A percentile compares a stretch with the other conserved stretches of the same genome.
phyloP scores from a whole-genome alignment of 2,888 invertebrate species.

The Peribatodes rhomboidaria region DNA sequence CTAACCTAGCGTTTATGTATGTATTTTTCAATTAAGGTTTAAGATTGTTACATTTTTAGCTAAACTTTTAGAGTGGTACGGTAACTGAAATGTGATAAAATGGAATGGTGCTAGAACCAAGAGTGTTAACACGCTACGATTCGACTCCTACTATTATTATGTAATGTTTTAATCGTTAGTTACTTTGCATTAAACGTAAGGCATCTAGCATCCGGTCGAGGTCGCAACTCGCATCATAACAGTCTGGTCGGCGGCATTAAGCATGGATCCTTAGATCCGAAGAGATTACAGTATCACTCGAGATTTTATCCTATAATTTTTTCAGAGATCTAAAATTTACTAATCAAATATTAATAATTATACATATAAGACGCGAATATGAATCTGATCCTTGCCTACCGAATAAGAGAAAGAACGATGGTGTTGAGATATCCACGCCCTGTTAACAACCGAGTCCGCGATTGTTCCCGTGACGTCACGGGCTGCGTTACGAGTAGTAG shows the following conservation, averaged over 20 bases:
- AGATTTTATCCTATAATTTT: slow-evolving; percentile 75
- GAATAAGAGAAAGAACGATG: slow-evolving; percentile 68
- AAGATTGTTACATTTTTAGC: slow-evolving; percentile 87
- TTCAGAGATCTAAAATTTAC: slow-evolving; percentile 80
- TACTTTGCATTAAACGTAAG: slow-evolving; percentile 82
- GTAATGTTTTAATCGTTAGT: slow-evolving; percentile 83
- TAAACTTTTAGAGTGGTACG: slow-evolving; percentile 87
- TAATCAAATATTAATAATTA: slow-evolving; percentile 78
- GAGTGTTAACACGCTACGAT: slow-evolving; percentile 86
- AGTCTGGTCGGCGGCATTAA: slow-evolving; percentile 70
- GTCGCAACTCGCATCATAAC: slow-evolving; percentile 64
- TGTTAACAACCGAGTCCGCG: slow-evolving; percentile 69
- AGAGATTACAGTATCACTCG: slow-evolving; percentile 86
- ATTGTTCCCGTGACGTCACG: slow-evolving; percentile 72
- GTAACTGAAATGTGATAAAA: slow-evolving; percentile 88
- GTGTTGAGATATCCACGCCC: slow-evolving; percentile 67
- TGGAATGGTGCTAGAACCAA: slow-evolving; percentile 87
- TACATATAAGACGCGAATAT: slow-evolving; percentile 72
- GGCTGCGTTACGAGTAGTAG: slow-evolving; percentile 66
- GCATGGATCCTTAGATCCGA: slow-evolving; percentile 68
- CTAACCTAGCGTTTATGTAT: slow-evolving; percentile 87
- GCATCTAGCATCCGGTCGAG: slow-evolving; percentile 83
- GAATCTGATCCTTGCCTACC: slow-evolving; percentile 78
- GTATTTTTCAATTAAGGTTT: slow-evolving; percentile 85
- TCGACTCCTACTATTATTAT: slow-evolving; percentile 85